Conservation (phyloP, 1,140 invertebrate genomes). For the Heterodera carotae region DNA sequence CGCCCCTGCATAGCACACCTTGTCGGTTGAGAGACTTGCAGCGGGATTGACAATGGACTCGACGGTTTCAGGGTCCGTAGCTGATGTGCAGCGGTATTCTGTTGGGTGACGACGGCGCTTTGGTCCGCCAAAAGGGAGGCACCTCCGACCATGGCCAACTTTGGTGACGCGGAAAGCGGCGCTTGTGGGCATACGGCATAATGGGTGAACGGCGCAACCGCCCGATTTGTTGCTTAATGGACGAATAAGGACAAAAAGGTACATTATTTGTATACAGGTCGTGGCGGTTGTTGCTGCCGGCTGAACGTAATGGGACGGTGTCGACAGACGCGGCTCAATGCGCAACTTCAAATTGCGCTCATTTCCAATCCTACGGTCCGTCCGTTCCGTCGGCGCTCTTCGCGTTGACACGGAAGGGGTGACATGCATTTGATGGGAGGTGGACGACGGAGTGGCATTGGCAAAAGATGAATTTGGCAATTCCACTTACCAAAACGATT, state of each 20-base stretch:
- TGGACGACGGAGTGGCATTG: too few relatives aligned
- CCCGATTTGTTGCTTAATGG: neutral
- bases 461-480: too few relatives aligned
- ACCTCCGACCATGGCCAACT: neutral
- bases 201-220: too few relatives aligned
- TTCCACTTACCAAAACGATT: too few relatives aligned
- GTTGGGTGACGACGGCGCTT: neutral
- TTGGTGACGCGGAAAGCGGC: constrained; percentile 23
- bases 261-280: neutral
- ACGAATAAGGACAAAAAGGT: neutral
- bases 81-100: neutral
- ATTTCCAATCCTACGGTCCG: neutral
- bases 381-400: neutral
- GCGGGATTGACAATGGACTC: constrained; percentile 6
- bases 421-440: neutral
- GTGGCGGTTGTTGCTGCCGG: neutral
- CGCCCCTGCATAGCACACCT: too few relatives aligned
- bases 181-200: neutral
- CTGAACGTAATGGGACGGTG: constrained; percentile 37
- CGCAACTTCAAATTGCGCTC: constrained; percentile 43
- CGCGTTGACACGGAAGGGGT: neutral
- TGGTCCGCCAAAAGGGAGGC: neutral
- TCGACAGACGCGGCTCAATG: constrained; percentile 51
- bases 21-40: constrained; percentile 39
- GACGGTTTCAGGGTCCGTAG: constrained; percentile 2